A percentile compares a stretch with the other conserved stretches of the same genome.
Evolutionary conservation across 2,113 vertebrate species (phyloP).

Genomic region (Myrmecophaga tridactyla): DNA sequence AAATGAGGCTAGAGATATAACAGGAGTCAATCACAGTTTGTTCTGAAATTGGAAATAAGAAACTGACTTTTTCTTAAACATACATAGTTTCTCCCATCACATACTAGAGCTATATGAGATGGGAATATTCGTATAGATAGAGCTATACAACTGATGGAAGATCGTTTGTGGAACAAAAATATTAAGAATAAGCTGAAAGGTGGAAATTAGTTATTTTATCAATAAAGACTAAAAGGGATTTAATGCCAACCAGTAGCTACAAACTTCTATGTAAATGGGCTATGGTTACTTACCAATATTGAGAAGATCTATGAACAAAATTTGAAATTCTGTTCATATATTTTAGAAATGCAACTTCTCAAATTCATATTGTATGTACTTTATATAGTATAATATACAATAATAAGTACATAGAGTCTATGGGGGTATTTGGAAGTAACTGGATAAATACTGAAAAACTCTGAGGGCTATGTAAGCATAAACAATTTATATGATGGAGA

Average conservation of each 20-base stretch:
- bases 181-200: neutral
- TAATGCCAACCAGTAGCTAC: neutral
- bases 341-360: neutral
- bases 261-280: neutral
- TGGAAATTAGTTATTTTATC: slow-evolving; percentile 8
- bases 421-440: neutral
- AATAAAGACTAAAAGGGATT: neutral
- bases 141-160: neutral
- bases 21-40: neutral
- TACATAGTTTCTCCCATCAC: neutral
- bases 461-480: neutral
- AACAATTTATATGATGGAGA: neutral
- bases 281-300: neutral
- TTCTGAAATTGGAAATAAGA: neutral
- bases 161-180: neutral
- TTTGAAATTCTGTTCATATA: neutral
- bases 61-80: neutral
- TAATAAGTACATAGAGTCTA: neutral
- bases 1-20: neutral
- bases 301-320: neutral
- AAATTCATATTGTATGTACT: neutral
- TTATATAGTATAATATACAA: neutral
- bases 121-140: neutral
- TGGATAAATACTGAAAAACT: neutral
- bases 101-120: neutral